These are phyloP conservation scores for Cyrtorhinus lividipennis DNA, from an alignment of 1,140 invertebrate genomes.

Conservation along the genomic window DNA sequence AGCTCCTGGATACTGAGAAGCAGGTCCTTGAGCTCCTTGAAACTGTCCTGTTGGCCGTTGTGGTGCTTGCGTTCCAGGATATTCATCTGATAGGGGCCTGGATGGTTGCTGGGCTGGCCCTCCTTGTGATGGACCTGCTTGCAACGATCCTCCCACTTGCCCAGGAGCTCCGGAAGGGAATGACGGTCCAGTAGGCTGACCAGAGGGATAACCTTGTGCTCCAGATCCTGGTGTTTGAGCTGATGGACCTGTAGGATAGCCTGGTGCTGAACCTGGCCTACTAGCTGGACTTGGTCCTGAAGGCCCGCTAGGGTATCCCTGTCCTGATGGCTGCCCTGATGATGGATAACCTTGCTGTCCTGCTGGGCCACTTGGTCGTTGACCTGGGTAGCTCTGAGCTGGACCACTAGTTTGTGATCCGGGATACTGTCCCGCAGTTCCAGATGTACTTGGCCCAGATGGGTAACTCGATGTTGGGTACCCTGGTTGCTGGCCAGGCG, in stretches of 20 bases:
- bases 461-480: slow-evolving; percentile 21
- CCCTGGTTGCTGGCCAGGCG: slow-evolving; percentile 24
- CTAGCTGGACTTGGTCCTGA: slow-evolving; percentile 21
- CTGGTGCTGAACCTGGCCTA: slow-evolving; percentile 23
- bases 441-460: slow-evolving; percentile 25
- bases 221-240: slow-evolving; percentile 19
- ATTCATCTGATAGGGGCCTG: slow-evolving; percentile 7
- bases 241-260: slow-evolving; percentile 23
- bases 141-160: not conserved
- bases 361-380: slow-evolving; percentile 26
- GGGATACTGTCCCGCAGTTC: slow-evolving; percentile 16
- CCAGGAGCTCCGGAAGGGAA: not conserved
- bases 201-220: slow-evolving; percentile 21
- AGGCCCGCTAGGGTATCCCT: slow-evolving; percentile 23
- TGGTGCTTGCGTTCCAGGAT: slow-evolving; percentile 19
- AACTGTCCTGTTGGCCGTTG: slow-evolving; percentile 22
- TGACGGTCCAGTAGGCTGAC: slow-evolving; percentile 17
- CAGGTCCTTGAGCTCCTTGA: slow-evolving; percentile 17
- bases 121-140: not conserved
- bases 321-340: slow-evolving; percentile 20
- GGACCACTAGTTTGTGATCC: not conserved
- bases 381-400: slow-evolving; percentile 20
- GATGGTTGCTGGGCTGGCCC: not conserved
- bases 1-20: slow-evolving; percentile 18
- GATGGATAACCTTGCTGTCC: slow-evolving; percentile 28